phyloP scores from a whole-genome alignment of 2,888 invertebrate species.

The Pandemis heparana region DNA sequence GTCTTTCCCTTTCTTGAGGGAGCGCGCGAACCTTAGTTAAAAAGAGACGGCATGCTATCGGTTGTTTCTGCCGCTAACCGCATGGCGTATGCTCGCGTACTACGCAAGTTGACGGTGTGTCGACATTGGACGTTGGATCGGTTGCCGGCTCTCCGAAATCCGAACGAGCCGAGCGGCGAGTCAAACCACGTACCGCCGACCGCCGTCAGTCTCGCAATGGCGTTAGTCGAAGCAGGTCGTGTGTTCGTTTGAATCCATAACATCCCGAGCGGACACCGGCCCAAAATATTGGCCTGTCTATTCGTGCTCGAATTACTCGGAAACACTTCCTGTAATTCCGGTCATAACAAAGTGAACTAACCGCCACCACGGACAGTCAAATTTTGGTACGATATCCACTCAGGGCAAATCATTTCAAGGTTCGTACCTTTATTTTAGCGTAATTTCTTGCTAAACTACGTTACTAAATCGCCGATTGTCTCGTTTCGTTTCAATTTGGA shows the following conservation, averaged over 20 bases:
- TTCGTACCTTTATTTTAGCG: slow-evolving; percentile 80
- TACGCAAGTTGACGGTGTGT: slow-evolving; percentile 85
- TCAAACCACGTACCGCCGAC: slow-evolving; percentile 47
- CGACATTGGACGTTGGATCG: slow-evolving; percentile 85
- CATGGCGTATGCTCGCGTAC: slow-evolving; percentile 80
- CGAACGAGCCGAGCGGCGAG: slow-evolving; percentile 57
- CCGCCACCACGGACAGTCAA: slow-evolving; percentile 82
- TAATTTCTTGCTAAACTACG: slow-evolving; percentile 79
- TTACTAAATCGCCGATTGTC: slow-evolving; percentile 73
- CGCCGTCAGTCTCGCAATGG: slow-evolving; percentile 83
- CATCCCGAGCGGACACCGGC: slow-evolving; percentile 86
- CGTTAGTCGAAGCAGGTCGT: slow-evolving; percentile 78
- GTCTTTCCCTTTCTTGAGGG: slow-evolving; percentile 60
- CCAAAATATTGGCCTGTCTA: slow-evolving; percentile 86
- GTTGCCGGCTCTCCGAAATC: slow-evolving; percentile 79
- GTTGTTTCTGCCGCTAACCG: slow-evolving; percentile 58
- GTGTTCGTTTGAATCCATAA: slow-evolving; percentile 80
- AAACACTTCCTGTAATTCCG: slow-evolving; percentile 78
- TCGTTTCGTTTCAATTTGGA: slow-evolving; percentile 73
- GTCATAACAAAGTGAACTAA: slow-evolving; percentile 67
- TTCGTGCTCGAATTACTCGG: slow-evolving; percentile 80
- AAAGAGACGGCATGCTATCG: slow-evolving; percentile 64
- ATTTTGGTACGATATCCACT: slow-evolving; percentile 86
- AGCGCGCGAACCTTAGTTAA: slow-evolving; percentile 48
- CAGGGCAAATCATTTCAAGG: slow-evolving; percentile 85